Percentiles rank a stretch among this genome's conserved stretches.
Evolutionary conservation across 1,140 invertebrate species (phyloP).

Genomic region (Rhynchophorus ferrugineus): DNA sequence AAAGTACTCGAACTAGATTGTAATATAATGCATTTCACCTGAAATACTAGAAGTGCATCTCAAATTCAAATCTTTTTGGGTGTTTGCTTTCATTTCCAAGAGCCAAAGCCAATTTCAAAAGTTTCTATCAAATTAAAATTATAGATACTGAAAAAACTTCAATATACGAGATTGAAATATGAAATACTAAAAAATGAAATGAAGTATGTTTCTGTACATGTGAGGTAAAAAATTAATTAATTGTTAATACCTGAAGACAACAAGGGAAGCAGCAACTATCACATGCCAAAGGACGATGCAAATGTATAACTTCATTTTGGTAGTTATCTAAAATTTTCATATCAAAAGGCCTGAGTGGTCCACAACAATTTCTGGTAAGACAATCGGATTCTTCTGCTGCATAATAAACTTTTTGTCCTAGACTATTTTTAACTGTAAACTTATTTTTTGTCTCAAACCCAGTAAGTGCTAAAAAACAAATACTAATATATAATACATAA

Average conservation of each 20-base stretch:
- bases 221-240: not conserved
- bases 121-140: not conserved
- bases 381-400: conserved; percentile 78
- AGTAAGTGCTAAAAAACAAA: conserved; percentile 48
- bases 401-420: conserved; percentile 75
- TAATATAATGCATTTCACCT: too few species aligned
- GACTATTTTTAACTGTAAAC: conserved; percentile 69
- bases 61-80: too few species aligned
- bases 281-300: conserved; percentile 67
- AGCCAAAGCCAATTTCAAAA: not conserved
- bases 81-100: too few species aligned
- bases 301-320: conserved; percentile 71
- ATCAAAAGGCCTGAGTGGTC: conserved; percentile 69
- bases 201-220: not conserved
- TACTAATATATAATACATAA: not conserved
- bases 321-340: conserved; percentile 78
- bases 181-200: not conserved
- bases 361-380: conserved; percentile 70
- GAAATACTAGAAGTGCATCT: too few species aligned
- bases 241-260: conserved; percentile 63
- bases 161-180: not conserved
- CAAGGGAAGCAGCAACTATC: conserved; percentile 74
- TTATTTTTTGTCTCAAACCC: conserved; percentile 91
- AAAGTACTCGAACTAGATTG: too few species aligned
- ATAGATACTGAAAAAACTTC: not conserved